Evolutionary conservation across 2,888 invertebrate species (phyloP).

Genomic region (Leptinotarsa rubiginosa): DNA sequence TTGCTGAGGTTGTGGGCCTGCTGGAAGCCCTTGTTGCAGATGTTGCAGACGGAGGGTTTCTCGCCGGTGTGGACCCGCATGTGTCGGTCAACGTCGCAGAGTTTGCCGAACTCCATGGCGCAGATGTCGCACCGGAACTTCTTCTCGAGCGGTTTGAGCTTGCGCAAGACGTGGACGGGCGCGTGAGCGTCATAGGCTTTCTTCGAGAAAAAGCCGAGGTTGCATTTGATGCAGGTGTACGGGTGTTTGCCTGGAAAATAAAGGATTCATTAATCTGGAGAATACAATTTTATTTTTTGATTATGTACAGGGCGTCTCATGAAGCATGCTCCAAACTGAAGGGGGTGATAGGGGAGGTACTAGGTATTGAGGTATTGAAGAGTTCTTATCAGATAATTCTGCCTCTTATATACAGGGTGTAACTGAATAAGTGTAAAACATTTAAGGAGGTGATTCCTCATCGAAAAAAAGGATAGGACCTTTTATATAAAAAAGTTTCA

Average conservation of each 20-base stretch:
- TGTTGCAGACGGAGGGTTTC: constrained; percentile 62
- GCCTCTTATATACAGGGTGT: too few relatives aligned
- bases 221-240: constrained; percentile 60
- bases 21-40: constrained; percentile 59
- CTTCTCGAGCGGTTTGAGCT: constrained; percentile 51
- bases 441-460: too few relatives aligned
- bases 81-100: constrained; percentile 63
- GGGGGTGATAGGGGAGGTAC: too few relatives aligned
- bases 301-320: too few relatives aligned
- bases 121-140: constrained; percentile 61
- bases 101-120: constrained; percentile 60
- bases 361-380: too few relatives aligned
- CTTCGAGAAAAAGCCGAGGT: constrained; percentile 57
- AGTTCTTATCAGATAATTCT: too few relatives aligned
- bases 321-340: too few relatives aligned
- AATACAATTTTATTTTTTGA: too few relatives aligned
- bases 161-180: constrained; percentile 58
- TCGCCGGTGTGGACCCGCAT: constrained; percentile 64
- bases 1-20: constrained; percentile 64
- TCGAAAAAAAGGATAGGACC: too few relatives aligned
- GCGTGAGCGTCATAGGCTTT: constrained; percentile 56
- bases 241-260: constrained; percentile 60
- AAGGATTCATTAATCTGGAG: neutral
- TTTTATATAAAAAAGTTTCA: too few relatives aligned
- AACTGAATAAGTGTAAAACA: too few relatives aligned